A percentile compares a stretch with the other conserved stretches of the same genome.
Conservation (phyloP, 2,888 invertebrate species). For the Drosophila neotestacea region DNA sequence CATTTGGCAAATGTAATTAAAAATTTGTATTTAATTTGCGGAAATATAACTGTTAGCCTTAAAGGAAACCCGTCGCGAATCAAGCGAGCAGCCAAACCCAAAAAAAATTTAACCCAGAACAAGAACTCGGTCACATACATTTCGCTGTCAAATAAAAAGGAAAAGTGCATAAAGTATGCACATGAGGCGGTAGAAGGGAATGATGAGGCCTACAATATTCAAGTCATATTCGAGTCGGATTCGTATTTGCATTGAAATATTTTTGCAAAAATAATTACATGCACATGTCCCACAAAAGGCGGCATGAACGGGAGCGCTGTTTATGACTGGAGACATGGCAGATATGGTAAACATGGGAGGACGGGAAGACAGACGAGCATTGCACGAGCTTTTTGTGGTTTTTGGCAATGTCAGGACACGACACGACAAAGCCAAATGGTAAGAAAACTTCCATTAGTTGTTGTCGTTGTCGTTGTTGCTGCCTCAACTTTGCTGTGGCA, state of each 20-base stretch:
- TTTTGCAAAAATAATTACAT: slow-evolving; percentile 79
- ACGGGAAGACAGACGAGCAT: slow-evolving; percentile 36
- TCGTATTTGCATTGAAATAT: slow-evolving; percentile 77
- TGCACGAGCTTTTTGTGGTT: slow-evolving; percentile 57
- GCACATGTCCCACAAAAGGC: slow-evolving; percentile 68
- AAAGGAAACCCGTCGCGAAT: slow-evolving; percentile 14
- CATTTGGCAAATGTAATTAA: slow-evolving; percentile 72
- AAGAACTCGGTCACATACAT: slow-evolving; percentile 72
- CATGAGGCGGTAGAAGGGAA: neutral
- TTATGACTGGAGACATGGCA: slow-evolving; percentile 69
- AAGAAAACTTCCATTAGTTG: slow-evolving; percentile 45
- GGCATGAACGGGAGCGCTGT: slow-evolving; percentile 39
- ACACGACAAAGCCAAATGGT: slow-evolving; percentile 65
- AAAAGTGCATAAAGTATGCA: slow-evolving; percentile 73
- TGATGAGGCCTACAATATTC: slow-evolving; percentile 70
- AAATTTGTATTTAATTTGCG: slow-evolving; percentile 71
- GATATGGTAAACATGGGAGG: slow-evolving; percentile 12
- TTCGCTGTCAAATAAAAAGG: slow-evolving; percentile 73
- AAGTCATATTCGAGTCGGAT: slow-evolving; percentile 9
- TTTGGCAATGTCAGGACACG: slow-evolving; percentile 78
- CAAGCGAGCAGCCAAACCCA: slow-evolving; percentile 6
- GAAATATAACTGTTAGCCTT: slow-evolving; percentile 48
- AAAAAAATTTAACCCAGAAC: slow-evolving; percentile 11
- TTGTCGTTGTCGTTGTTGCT: slow-evolving; percentile 27
- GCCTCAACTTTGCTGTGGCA: slow-evolving; percentile 37